Conservation (phyloP, 2,888 invertebrate species). For the Archips crataeganus region DNA sequence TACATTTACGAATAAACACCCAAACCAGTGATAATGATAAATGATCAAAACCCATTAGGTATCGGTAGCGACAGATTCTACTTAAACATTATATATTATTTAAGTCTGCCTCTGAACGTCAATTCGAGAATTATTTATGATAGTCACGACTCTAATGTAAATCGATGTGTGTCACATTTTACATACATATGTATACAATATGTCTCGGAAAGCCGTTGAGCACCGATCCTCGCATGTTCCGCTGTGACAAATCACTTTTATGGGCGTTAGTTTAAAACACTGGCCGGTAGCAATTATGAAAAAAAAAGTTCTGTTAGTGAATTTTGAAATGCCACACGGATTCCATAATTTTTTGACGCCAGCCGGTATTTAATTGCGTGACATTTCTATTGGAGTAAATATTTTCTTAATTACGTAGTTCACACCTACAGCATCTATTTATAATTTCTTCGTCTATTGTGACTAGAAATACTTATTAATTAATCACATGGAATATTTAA, state of each 20-base stretch:
- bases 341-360: neutral
- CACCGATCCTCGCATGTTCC: constrained; percentile 1
- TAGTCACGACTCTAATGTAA: constrained; percentile 46
- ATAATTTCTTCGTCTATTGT: neutral
- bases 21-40: constrained; percentile 33
- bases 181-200: constrained; percentile 33
- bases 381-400: neutral
- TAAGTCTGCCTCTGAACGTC: constrained; percentile 29
- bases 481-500: neutral
- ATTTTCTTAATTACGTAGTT: neutral
- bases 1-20: constrained; percentile 28
- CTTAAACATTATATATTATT: constrained; percentile 25
- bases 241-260: constrained; percentile 22
- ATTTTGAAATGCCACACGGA: neutral
- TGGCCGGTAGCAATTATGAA: constrained; percentile 3
- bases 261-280: constrained; percentile 18
- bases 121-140: constrained; percentile 49
- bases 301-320: neutral
- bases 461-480: neutral
- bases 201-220: constrained; percentile 24
- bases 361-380: neutral
- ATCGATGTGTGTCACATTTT: constrained; percentile 42
- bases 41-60: constrained; percentile 32
- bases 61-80: constrained; percentile 17
- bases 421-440: neutral